Conservation (phyloP, 2,797 vertebrate genomes). For the Luscinia luscinia region DNA sequence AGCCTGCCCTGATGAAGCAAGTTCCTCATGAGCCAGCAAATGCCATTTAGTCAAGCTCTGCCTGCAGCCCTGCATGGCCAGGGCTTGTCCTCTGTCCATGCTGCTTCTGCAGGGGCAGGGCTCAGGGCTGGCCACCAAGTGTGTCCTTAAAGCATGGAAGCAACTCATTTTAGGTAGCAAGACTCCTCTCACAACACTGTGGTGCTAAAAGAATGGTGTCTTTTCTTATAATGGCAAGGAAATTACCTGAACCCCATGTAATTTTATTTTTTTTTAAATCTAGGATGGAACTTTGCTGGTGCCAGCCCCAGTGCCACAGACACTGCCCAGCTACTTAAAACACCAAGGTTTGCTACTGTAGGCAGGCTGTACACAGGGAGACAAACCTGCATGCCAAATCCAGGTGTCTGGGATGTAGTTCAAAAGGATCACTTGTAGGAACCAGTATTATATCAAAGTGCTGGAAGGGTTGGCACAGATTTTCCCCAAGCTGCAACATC, state of each 20-base stretch:
- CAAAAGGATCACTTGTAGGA: background rate
- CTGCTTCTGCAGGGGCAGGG: background rate
- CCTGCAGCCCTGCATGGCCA: background rate
- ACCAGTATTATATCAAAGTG: rapidly evolving
- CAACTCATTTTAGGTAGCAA: background rate
- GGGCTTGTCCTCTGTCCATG: rapidly evolving
- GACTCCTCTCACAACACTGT: background rate
- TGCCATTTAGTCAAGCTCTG: rapidly evolving
- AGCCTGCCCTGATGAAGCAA: background rate
- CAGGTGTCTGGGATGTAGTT: background rate
- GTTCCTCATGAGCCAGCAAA: background rate
- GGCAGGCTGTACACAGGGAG: rapidly evolving
- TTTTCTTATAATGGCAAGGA: background rate
- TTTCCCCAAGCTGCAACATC: background rate
- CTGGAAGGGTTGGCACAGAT: rapidly evolving
- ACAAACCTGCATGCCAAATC: background rate
- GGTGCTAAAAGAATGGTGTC: rapidly evolving
- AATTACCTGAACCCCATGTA: rapidly evolving
- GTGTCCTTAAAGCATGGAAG: background rate
- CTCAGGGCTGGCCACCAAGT: background rate
- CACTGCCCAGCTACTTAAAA: background rate
- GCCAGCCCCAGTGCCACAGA: background rate
- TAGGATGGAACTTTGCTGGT: background rate
- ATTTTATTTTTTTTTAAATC: background rate
- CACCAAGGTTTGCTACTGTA: background rate